A percentile compares a stretch with the other conserved stretches of the same genome.
These are phyloP conservation scores for Teleiodes luculella DNA, from an alignment of 2,888 invertebrate genomes.

Conservation along the genomic window DNA sequence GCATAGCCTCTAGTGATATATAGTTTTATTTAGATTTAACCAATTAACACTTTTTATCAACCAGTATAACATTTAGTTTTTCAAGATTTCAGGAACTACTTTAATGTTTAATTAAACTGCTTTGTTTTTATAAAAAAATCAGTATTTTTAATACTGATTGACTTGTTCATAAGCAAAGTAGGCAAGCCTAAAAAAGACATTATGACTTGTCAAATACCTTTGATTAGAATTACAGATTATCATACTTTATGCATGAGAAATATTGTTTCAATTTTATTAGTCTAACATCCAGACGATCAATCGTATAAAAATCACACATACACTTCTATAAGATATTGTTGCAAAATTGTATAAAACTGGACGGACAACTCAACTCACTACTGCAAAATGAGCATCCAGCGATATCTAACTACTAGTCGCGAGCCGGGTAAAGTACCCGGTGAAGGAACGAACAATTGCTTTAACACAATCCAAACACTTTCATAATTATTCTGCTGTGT, in stretches of 20 bases:
- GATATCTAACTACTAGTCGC: slow-evolving; percentile 23
- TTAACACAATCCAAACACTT: neutral
- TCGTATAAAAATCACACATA: slow-evolving; percentile 34
- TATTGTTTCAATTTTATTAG: neutral
- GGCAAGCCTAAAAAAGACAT: too few species aligned
- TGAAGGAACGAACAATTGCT: neutral
- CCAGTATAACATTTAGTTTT: too few species aligned
- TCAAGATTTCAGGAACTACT: too few species aligned
- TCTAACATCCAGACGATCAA: slow-evolving; percentile 9
- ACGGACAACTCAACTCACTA: slow-evolving; percentile 78
- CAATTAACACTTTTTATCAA: too few species aligned
- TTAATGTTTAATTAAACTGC: too few species aligned
- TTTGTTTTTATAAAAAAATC: too few species aligned
- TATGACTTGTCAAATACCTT: too few species aligned
- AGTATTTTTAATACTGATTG: neutral
- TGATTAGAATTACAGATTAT: too few species aligned
- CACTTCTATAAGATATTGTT: slow-evolving; percentile 45
- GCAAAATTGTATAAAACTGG: slow-evolving; percentile 75
- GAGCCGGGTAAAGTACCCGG: neutral
- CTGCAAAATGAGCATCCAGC: slow-evolving; percentile 74
- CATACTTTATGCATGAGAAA: neutral
- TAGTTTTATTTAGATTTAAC: too few species aligned
- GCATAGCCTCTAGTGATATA: too few species aligned
- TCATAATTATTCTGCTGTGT: neutral
- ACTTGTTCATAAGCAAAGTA: too few species aligned